Conservation (phyloP, 2,113 vertebrate species). For the Cavia porcellus region DNA sequence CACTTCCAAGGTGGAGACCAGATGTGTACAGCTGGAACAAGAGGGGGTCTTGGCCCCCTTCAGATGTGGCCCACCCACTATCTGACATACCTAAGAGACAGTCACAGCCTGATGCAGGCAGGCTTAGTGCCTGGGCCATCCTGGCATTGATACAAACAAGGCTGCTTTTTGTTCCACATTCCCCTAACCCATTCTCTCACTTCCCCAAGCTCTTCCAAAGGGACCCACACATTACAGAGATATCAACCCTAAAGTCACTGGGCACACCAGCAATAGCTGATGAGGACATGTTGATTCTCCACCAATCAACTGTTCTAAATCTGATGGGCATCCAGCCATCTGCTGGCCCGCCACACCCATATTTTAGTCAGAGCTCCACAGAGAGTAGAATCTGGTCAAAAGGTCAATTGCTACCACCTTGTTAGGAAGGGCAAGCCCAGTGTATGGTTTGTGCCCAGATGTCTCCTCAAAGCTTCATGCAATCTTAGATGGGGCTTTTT, state of each 20-base stretch:
- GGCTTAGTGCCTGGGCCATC: neutral
- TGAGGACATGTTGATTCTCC: fast-evolving
- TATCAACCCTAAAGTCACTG: neutral
- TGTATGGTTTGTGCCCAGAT: neutral
- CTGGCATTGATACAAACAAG: neutral
- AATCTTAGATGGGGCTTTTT: neutral
- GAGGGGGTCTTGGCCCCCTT: conserved; percentile 22
- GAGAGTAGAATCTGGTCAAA: neutral
- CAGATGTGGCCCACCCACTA: neutral
- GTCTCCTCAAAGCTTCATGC: neutral
- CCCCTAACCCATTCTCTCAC: neutral
- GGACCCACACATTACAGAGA: fast-evolving
- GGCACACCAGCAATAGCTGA: neutral
- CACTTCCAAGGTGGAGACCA: conserved; percentile 78
- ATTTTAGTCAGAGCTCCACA: too few relatives aligned
- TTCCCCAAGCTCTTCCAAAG: neutral
- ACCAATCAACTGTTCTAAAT: neutral
- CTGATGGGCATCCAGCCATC: fast-evolving
- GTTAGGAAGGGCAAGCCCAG: neutral
- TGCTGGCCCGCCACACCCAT: neutral
- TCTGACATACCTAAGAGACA: neutral
- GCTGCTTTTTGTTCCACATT: neutral
- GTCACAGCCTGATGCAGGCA: neutral
- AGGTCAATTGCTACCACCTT: neutral
- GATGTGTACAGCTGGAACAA: conserved; percentile 72